Base-by-base conservation (phyloP, 2,888 invertebrate genomes). In the Adela reaumurella region DNA sequence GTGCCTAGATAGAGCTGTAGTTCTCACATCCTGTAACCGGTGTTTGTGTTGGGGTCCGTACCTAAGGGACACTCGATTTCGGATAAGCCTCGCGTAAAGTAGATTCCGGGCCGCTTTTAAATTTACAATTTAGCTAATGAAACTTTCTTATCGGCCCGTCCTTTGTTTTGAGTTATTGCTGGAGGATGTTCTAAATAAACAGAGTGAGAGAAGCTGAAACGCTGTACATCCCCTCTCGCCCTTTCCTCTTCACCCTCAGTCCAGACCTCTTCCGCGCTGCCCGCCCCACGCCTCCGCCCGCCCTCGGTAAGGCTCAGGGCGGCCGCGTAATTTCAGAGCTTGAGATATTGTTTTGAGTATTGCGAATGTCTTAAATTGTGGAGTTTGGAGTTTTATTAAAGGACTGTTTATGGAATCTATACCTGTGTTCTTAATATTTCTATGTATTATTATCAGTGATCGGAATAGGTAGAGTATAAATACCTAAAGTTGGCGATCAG, bases 21-120 rank as follows among this genome's bases (percentile, higher is more conserved):
- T n/a, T n/a, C n/a, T n/a, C n/a, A 14, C 35, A 14, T 8, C 35
- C 35, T 35, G 35, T 35, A 35, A 14, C 11, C 11, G 3, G 24
- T 8, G 35, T 14, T 35, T 35, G 35, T 14, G 35, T 14, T 14
- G 35, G 74, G 59, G 52, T 35, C 50, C 55, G 61, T 62, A 59
- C 59, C 58, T 24, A 42, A 57, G 55, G 56, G 54, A 57, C 51
- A 57, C 62, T 64, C 61, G 66, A 66, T 65, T 65, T 58, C 57
- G 62, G 63, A 63, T 63, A 64, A 64, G 62, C 62, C 63, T 55
- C 28, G 42, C 61, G 60, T 64, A 67, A 67, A 66, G 65, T 71
- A 73, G 71, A 76, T 76, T 74, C 76, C 73, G 68, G 67, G 65
- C 62, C 68, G 70, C 74, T 77, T 77, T 72, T 76, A 77, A 77